These are phyloP conservation scores for Silurus glanis DNA, from an alignment of 2,113 vertebrate genomes.

Conservation along the genomic window DNA sequence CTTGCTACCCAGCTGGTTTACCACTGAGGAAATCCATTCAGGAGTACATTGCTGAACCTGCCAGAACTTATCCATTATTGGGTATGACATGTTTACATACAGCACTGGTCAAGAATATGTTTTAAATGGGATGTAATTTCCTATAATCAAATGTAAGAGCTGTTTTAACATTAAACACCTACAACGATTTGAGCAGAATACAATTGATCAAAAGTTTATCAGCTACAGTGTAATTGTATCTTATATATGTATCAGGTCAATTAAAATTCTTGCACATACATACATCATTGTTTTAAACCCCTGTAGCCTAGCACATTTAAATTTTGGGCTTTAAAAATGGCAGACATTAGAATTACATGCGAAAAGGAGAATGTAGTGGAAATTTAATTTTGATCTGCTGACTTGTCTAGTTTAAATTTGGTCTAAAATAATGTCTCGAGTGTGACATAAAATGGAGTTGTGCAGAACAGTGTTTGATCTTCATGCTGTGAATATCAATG, in stretches of 20 bases:
- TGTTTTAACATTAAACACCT: too few relatives aligned
- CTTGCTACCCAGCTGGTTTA: neutral
- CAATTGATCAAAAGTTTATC: neutral
- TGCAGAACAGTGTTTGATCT: too few relatives aligned
- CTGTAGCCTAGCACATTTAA: neutral
- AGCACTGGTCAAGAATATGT: neutral
- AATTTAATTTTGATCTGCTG: too few relatives aligned
- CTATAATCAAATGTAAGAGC: neutral
- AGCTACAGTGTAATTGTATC: neutral
- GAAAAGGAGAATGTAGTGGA: neutral
- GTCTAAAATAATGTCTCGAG: too few relatives aligned
- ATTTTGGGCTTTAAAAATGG: neutral
- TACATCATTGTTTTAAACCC: too few relatives aligned
- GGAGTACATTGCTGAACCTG: conserved; percentile 23
- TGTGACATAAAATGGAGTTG: too few relatives aligned
- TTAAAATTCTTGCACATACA: neutral
- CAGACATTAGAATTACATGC: neutral
- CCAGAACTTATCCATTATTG: conserved; percentile 4
- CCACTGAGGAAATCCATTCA: conserved; percentile 30
- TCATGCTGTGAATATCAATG: too few relatives aligned
- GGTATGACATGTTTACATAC: conserved; percentile 2
- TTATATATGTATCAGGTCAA: neutral
- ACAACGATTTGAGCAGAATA: neutral
- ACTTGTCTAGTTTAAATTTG: too few relatives aligned
- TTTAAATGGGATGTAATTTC: neutral